These are phyloP conservation scores for Coleophora flavipennella DNA, from an alignment of 2,888 invertebrate genomes.

Conservation along the genomic window DNA sequence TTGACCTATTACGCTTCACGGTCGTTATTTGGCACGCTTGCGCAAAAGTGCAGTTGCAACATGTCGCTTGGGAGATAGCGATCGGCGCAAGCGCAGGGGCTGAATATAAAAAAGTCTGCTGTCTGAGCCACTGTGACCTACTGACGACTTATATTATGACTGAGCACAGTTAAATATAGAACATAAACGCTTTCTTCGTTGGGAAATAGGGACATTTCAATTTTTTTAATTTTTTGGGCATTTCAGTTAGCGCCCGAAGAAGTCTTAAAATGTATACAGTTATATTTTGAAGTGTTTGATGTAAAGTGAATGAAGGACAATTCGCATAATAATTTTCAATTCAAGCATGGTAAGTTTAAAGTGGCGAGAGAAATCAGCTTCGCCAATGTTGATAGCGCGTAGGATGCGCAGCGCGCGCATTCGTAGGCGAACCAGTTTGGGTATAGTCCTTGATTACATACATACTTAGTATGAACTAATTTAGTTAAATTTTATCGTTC, in stretches of 20 bases:
- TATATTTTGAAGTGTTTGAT: too few species aligned
- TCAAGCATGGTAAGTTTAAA: too few species aligned
- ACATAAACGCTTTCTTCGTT: constrained; percentile 18
- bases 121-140: constrained; percentile 31
- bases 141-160: constrained; percentile 20
- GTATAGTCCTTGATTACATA: not conserved
- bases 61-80: constrained; percentile 33
- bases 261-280: not conserved
- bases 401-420: constrained; percentile 17
- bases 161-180: constrained; percentile 36
- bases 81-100: constrained; percentile 28
- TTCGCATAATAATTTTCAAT: not conserved
- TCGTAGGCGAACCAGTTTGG: constrained; percentile 21
- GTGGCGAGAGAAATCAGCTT: constrained; percentile 25
- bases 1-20: too few species aligned
- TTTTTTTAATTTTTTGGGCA: too few species aligned
- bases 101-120: constrained; percentile 23
- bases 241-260: constrained; percentile 20
- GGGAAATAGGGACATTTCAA: not conserved
- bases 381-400: constrained; percentile 22
- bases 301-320: too few species aligned
- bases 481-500: too few species aligned
- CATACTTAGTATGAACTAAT: too few species aligned
- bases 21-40: constrained; percentile 43
- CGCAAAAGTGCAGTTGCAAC: constrained; percentile 49